Base-by-base conservation (phyloP, 2,888 invertebrate genomes). In the Endotricha flammealis region DNA sequence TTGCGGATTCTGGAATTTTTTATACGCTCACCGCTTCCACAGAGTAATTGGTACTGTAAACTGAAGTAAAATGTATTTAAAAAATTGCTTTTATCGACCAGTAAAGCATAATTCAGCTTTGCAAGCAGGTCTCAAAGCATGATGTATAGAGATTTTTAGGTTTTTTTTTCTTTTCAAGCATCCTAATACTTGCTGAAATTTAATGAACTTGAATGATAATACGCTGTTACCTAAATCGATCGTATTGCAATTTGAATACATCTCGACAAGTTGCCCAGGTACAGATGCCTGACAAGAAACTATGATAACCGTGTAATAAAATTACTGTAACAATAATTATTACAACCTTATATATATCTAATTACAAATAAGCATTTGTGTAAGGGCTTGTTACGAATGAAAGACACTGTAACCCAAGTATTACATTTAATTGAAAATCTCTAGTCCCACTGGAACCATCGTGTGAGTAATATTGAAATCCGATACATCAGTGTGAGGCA, bases 401-500 rank as follows among this genome's bases (percentile, higher is more conserved):
- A 75, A 83, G 81, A 83, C 88, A 87, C 88, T 87, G 89, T 89
- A 89, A 90, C 89, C 89, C 89, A 88, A 83, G 85, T 82, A 83
- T 83, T 83, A 86, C 77, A 77, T 81, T 79, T 85, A 87, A 88
- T 87, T 87, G 85, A 88, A 89, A 89, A 88, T 89, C 89, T 90
- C 90, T 90, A 90, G 90, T 90, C 90, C 89, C 88, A 88, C 88
- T 88, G 87, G 82, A 78, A 76, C 83, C 86, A 82, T 87, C 85
- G 86, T 86, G 79, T 72, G 80, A 76, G 66, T 73, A 72, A 60
- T 70, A 62, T n/a, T n/a, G n/a, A n/a, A n/a, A n/a, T 59, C 65
- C 61, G 62, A 61, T 64, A 60, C 50, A 57, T 54, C 53, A 60
- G 58, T 57, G 68, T 54, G 65, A 46, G 57, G 63, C 59, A 53